Evolutionary conservation across 2,113 vertebrate genomes (phyloP), one percentile per base, ranked within the genome.

Genomic region (Merops nubicus): DNA sequence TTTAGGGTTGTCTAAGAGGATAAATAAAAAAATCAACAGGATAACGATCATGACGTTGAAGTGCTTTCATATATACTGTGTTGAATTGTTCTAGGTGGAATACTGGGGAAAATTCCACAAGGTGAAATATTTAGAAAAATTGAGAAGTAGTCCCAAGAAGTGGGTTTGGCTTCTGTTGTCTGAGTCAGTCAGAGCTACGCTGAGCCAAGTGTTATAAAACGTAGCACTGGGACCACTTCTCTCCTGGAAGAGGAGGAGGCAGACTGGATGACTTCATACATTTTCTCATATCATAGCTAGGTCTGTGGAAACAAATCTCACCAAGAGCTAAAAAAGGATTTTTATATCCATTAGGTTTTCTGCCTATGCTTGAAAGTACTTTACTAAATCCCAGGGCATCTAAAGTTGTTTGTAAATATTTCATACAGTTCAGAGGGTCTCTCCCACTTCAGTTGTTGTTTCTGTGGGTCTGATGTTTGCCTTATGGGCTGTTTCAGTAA

Each of bases 401-500:
- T 74, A 50, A 91, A 91, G 54, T 54, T 81, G 34, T 90, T 80
- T 91, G 73, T 97, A 91, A 97, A 94, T 96, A 94, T 93, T 97
- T 97, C 53, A 92, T 65, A 51, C 63, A 67, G 64, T 93, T 93
- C 90, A 74, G 82, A 88, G 88, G 79, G 79, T 84, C 79, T 86
- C 59, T 93, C 50, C 63, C 68, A 38, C 68, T 93, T 94, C 22
- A 85, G 84, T 33, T 84, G 76, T 79, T 95, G 48, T 74, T 94
- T 73, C 74, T 65, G 57, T 3, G 12, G 25, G 67, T 77, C 64
- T 92, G 54, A 79, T 91, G 73, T 69, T 93, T 93, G 81, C 42
- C 42, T 93, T 48, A 42, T 31, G 53, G 64, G 75, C 68, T 85
- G 38, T 77, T 87, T 70, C 88, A 91, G 94, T 91, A 92, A 91